Conservation (phyloP, 2,797 vertebrate species). For the Sebastes nivosus region DNA sequence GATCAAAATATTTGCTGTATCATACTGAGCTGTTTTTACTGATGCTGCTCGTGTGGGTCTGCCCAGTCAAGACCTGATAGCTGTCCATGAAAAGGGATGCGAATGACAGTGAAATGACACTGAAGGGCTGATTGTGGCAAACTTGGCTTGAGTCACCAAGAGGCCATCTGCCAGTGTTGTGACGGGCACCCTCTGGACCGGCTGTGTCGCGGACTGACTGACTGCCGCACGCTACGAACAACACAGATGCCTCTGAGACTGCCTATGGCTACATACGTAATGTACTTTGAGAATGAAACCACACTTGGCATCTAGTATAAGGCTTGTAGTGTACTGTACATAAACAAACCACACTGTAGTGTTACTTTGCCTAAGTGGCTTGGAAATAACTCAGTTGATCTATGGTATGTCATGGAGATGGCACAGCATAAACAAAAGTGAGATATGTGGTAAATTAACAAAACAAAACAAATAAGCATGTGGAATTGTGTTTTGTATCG, state of each 20-base stretch:
- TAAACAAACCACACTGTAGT: neutral
- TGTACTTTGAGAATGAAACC: conserved; percentile 33
- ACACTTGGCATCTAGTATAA: neutral
- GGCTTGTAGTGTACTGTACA: neutral
- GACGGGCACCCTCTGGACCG: conserved; percentile 52
- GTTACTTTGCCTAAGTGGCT: neutral
- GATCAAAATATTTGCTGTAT: neutral
- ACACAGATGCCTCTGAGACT: conserved; percentile 52
- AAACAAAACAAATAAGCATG: neutral
- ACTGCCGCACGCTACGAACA: conserved; percentile 36
- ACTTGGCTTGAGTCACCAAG: conserved; percentile 33
- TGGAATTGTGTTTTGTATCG: neutral
- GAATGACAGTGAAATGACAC: conserved; percentile 41
- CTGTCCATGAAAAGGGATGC: conserved; percentile 35
- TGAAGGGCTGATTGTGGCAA: conserved; percentile 59
- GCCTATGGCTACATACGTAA: conserved; percentile 24
- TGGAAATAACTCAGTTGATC: neutral
- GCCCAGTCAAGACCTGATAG: neutral
- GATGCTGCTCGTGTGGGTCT: neutral
- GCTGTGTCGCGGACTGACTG: conserved; percentile 37
- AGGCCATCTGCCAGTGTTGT: conserved; percentile 72
- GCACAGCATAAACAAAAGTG: neutral
- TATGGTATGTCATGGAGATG: neutral
- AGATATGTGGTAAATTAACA: neutral
- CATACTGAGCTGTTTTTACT: neutral